Conservation (phyloP, 1,140 invertebrate genomes). For the Neodiprion virginianus region DNA sequence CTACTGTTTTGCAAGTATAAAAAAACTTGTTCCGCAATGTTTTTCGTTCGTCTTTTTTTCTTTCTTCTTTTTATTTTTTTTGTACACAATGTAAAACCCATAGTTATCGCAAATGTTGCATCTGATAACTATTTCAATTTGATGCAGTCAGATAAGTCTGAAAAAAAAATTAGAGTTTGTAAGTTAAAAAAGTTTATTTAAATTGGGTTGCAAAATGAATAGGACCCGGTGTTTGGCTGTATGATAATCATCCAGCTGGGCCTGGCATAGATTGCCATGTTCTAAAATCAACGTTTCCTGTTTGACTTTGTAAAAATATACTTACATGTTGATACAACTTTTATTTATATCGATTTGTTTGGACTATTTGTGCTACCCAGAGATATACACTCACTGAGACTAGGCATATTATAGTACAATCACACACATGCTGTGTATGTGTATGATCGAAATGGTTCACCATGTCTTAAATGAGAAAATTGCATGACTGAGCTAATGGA, state of each 20-base stretch:
- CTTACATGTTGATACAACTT: slow-evolving; percentile 48
- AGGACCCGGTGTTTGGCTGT: slow-evolving; percentile 20
- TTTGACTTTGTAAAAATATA: slow-evolving; percentile 52
- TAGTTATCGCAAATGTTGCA: not conserved
- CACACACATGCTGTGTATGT: slow-evolving; percentile 17
- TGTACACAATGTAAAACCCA: not conserved
- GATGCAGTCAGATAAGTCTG: not conserved
- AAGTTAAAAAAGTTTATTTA: slow-evolving; percentile 21
- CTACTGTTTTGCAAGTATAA: not conserved
- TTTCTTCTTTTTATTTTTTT: no score
- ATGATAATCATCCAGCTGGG: slow-evolving; percentile 18
- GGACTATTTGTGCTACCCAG: slow-evolving; percentile 35
- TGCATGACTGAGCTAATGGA: slow-evolving; percentile 13
- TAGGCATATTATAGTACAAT: slow-evolving; percentile 23
- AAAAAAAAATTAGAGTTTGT: not conserved
- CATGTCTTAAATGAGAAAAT: slow-evolving; percentile 6
- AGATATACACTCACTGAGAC: slow-evolving; percentile 21
- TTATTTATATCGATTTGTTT: slow-evolving; percentile 50
- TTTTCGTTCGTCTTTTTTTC: no score
- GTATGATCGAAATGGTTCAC: slow-evolving; percentile 10
- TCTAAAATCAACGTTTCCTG: slow-evolving; percentile 39
- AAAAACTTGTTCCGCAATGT: not conserved
- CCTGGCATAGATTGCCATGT: slow-evolving; percentile 28
- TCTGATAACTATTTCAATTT: not conserved
- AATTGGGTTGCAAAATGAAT: slow-evolving; percentile 10